Evolutionary conservation across 2,113 vertebrate genomes (phyloP), one percentile per base, ranked within the genome.

Genomic region (Podocnemis expansa): DNA sequence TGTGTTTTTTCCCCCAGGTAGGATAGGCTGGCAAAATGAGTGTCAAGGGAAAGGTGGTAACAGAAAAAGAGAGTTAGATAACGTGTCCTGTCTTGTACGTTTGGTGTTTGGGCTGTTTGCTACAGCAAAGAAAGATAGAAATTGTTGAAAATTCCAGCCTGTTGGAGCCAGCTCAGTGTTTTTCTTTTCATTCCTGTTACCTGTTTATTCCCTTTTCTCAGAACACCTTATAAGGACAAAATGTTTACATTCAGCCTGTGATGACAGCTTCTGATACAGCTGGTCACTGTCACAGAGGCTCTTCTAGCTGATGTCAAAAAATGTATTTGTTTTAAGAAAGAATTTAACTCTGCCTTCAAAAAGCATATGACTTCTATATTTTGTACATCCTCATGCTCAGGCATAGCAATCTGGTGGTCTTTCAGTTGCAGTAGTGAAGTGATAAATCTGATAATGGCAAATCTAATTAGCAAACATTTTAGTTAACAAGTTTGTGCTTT

Each of bases 201-300:
- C 63, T 80, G 3, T 58, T 81, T 87, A 93, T 88, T 92, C 93
- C 84, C 54, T 56, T 60, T 25, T 38, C 43, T 58, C 47, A 34
- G 79, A 9, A 41, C 38, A 8, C 90, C 19, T 79, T 94, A 79
- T 52, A 52, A 80, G 52, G 87, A 85, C 88, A 67, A 16, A 80
- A 80, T 81, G 87, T 93, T 96, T 93, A 90, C 81, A 38, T 91
- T 95, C 96, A 91, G 89, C 89, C 89, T 84, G 88, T 93, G 75
- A 85, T 84, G 82, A 80, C 29, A 79, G 73, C 91, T 54, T 84
- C 38, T 29, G 56, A 58, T 29, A 58, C 25, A 49, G 84, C 86
- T 83, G 88, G 63, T 90, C 85, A 80, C 55, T 90, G 92, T 82
- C 94, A 34, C 89, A 88, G 91, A 95, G 88, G 89, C 87, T 94